Base-by-base conservation (phyloP, 2,797 vertebrate species). In the Centropyge bicolor region DNA sequence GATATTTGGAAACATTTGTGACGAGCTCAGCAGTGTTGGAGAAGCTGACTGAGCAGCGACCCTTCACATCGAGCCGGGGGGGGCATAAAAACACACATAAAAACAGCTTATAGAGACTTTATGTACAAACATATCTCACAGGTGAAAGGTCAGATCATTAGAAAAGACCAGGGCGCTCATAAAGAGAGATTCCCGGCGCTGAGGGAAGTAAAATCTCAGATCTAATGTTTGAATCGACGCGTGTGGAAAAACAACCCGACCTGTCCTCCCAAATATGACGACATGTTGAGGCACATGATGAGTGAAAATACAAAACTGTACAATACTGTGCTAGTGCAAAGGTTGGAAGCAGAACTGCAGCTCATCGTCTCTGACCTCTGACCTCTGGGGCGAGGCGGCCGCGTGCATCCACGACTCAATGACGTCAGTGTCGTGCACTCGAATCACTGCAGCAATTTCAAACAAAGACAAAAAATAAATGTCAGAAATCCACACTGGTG, bases 241-340 rank as follows among this genome's bases (percentile, higher is more conserved):
- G 9, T 6, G 61, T 38, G 20, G 24, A n/a, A 13, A 59, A 54
- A 46, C 36, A 8, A 22, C 27, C 68, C 0, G 60, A 74, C 57
- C 3, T 40, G 41, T 60, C 62, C 60, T 74, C 59, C 20, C 2
- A 51, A 71, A 60, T 19, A 56, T 51, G 71, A 66, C 36, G 40
- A 64, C 55, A 48, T 19, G 56, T 80, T 78, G 10, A 91, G 86
- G 91, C 89, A 91, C 89, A 10, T 20, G 70, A 91, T 81, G 88
- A 85, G 75, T 36, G 75, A 82, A 4, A 43, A 52, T 75, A 85
- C 41, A 78, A 88, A 89, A 89, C 78, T 88, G 76, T 88, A 90
- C 88, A 87, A 68, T 27, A 56, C 70, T 75, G 83, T 71, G 72
- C 54, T 80, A 87, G 78, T 83, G 83, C 87, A 88, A 88, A 86